Conservation (phyloP, 2,797 vertebrate genomes). For the Psittacula derbiana region DNA sequence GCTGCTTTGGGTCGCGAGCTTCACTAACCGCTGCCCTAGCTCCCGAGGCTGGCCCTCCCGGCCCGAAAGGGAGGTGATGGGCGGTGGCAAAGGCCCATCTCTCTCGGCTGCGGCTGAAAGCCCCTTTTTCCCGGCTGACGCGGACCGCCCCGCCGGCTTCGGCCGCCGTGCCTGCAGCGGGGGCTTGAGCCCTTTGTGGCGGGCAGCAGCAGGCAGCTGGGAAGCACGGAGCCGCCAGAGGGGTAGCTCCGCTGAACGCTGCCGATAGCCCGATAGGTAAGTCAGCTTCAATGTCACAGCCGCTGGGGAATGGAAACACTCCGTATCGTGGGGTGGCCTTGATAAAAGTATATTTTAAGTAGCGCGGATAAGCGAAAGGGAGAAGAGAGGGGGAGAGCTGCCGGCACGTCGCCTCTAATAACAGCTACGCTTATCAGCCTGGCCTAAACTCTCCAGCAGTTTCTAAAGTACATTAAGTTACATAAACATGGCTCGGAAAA, state of each 20-base stretch:
- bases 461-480: slow-evolving; percentile 72
- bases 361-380: slow-evolving; percentile 7
- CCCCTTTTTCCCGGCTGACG: background rate
- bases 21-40: background rate
- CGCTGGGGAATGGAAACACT: slow-evolving; percentile 45
- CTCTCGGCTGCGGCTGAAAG: background rate
- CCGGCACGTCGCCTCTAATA: slow-evolving; percentile 61
- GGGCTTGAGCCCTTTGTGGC: background rate
- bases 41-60: background rate
- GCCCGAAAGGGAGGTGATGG: background rate
- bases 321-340: slow-evolving; percentile 70
- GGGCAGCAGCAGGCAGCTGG: background rate
- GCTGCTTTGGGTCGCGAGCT: background rate
- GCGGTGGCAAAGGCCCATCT: background rate
- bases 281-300: slow-evolving; percentile 32
- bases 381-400: slow-evolving; percentile 22
- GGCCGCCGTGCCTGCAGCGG: background rate
- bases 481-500: slow-evolving; percentile 71
- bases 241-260: background rate
- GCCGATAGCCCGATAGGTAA: background rate
- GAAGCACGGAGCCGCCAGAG: background rate
- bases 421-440: slow-evolving; percentile 70
- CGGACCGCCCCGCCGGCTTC: background rate
- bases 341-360: slow-evolving; percentile 68
- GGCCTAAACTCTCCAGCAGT: slow-evolving; percentile 60